Evolutionary conservation across 2,113 vertebrate species (phyloP).

Genomic region (Brienomyrus longianalis): DNA sequence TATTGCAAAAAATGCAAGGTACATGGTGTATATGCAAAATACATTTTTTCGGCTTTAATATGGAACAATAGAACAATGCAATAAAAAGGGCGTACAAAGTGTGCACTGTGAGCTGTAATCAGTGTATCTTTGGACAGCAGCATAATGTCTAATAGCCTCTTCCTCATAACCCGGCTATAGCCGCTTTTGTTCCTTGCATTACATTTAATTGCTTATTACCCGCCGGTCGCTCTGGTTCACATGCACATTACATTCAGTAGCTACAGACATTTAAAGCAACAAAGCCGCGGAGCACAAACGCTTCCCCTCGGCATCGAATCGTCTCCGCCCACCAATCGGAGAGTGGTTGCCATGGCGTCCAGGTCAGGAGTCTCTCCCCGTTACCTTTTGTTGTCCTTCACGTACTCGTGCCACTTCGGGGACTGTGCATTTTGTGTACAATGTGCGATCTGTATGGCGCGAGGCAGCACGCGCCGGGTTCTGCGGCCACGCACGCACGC

Average conservation of each 20-base stretch:
- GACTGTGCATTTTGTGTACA: constrained; percentile 84
- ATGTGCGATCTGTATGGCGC: constrained; percentile 72
- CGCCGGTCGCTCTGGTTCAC: neutral
- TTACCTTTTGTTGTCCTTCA: constrained; percentile 68
- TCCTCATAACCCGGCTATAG: neutral
- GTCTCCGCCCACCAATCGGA: constrained; percentile 76
- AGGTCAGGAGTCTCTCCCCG: constrained; percentile 78
- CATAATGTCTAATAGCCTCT: constrained; percentile 2
- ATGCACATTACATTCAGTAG: neutral
- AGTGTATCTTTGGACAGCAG: neutral
- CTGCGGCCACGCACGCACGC: neutral
- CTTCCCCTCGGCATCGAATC: constrained; percentile 74
- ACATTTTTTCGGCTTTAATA: neutral
- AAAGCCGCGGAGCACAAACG: constrained; percentile 65
- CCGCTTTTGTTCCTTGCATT: neutral
- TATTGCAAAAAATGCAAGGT: neutral
- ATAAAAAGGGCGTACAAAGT: neutral
- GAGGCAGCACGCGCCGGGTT: neutral
- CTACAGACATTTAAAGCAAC: constrained; percentile 1
- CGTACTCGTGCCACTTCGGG: constrained; percentile 81
- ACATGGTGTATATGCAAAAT: neutral
- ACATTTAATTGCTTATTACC: constrained; percentile 2
- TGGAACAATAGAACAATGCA: neutral
- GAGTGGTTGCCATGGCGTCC: constrained; percentile 82
- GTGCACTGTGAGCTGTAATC: neutral